These are phyloP conservation scores for Nomia melanderi DNA, from an alignment of 1,140 invertebrate species.

Conservation along the genomic window DNA sequence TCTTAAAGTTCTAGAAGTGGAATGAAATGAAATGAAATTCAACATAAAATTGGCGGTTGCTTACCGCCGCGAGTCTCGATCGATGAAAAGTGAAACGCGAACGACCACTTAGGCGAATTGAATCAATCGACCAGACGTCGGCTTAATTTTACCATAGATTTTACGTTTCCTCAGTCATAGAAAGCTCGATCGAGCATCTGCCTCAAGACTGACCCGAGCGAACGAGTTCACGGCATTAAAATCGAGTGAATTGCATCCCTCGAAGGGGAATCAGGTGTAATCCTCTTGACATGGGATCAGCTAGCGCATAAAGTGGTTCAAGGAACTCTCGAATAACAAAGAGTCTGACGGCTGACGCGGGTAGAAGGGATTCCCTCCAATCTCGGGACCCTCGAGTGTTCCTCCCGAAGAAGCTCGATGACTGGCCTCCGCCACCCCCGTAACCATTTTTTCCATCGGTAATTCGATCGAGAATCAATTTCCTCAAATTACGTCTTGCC, in stretches of 20 bases:
- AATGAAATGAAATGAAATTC: no score
- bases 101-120: no score
- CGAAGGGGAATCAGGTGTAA: constrained; percentile 50
- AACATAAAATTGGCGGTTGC: no score
- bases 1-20: no score
- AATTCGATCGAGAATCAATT: constrained; percentile 50
- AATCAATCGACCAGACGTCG: no score
- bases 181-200: not conserved
- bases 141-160: not conserved
- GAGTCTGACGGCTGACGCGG: constrained; percentile 32
- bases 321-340: constrained; percentile 60
- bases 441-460: constrained; percentile 21
- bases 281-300: constrained; percentile 57
- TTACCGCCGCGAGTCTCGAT: no score
- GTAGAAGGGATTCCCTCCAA: constrained; percentile 18
- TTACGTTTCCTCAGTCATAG: no score
- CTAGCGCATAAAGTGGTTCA: constrained; percentile 52
- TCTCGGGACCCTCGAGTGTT: constrained; percentile 43
- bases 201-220: not conserved
- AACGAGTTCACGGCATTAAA: constrained; percentile 13
- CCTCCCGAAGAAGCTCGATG: not conserved
- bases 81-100: no score
- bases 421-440: not conserved
- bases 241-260: constrained; percentile 39
- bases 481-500: not conserved